Evolutionary conservation across 2,113 vertebrate species (phyloP).

Genomic region (Scomber japonicus): DNA sequence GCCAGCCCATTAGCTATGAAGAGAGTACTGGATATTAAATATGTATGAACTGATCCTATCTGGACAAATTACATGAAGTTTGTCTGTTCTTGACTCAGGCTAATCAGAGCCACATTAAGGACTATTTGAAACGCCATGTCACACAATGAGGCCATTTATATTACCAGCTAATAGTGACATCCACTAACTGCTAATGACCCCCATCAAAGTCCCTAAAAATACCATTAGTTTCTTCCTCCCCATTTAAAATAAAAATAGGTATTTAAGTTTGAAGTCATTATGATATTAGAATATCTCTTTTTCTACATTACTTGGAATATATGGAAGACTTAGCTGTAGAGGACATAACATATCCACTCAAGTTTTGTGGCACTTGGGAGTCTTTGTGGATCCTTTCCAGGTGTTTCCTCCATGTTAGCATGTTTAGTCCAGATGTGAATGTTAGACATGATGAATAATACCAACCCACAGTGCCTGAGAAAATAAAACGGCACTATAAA

Average conservation of each 20-base stretch:
- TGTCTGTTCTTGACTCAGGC: conserved; percentile 71
- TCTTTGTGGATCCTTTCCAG: too few species aligned
- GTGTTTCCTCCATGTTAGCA: too few species aligned
- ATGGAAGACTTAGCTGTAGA: too few species aligned
- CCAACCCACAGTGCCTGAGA: too few species aligned
- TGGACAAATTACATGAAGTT: conserved; percentile 78
- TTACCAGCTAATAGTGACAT: conserved; percentile 51
- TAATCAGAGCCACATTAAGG: conserved; percentile 75
- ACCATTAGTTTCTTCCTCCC: conserved; percentile 38
- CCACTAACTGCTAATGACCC: conserved; percentile 59
- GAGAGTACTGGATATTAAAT: conserved; percentile 70
- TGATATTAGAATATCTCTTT: too few species aligned
- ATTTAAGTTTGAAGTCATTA: too few species aligned
- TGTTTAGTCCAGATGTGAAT: too few species aligned
- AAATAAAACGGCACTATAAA: too few species aligned
- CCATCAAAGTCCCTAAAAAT: conserved; percentile 47
- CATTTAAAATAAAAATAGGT: conserved; percentile 6
- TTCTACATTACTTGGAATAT: too few species aligned
- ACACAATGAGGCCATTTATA: conserved; percentile 69
- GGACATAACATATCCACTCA: too few species aligned
- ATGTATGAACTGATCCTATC: conserved; percentile 73
- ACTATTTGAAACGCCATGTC: conserved; percentile 65
- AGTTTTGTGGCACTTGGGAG: too few species aligned
- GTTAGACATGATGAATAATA: too few species aligned
- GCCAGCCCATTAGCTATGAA: conserved; percentile 55